Evolutionary conservation across 2,113 vertebrate species (phyloP).

Genomic region (Oryctolagus cuniculus): DNA sequence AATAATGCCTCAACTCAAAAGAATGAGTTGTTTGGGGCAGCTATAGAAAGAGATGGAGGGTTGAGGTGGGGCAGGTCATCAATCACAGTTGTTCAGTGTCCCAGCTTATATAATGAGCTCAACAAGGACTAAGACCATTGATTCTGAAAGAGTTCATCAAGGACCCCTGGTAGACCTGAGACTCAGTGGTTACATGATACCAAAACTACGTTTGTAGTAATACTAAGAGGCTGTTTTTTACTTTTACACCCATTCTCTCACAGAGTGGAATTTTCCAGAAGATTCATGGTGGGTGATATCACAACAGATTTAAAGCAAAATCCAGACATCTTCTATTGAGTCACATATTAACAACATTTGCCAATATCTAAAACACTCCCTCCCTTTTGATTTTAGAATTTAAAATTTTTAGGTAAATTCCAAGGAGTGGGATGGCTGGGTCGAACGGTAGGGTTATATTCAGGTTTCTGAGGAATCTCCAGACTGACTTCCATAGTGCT

Average conservation of each 20-base stretch:
- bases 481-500: too few species aligned
- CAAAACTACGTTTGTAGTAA: background rate
- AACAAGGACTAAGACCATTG: background rate
- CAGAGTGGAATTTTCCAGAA: background rate
- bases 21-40: background rate
- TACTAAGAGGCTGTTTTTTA: background rate
- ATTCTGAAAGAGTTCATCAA: background rate
- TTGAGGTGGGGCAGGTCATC: background rate
- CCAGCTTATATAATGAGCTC: background rate
- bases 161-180: background rate
- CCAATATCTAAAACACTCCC: background rate
- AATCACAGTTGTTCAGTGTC: background rate
- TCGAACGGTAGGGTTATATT: too few species aligned
- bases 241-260: background rate
- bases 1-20: conserved; percentile 37
- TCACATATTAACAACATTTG: background rate
- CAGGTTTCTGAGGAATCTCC: too few species aligned
- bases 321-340: background rate
- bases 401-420: background rate
- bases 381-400: background rate
- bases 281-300: background rate
- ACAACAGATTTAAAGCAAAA: background rate
- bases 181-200: background rate
- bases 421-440: too few species aligned
- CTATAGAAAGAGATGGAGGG: background rate